These are phyloP conservation scores for Anableps anableps DNA, from an alignment of 2,797 vertebrate genomes.

Conservation along the genomic window DNA sequence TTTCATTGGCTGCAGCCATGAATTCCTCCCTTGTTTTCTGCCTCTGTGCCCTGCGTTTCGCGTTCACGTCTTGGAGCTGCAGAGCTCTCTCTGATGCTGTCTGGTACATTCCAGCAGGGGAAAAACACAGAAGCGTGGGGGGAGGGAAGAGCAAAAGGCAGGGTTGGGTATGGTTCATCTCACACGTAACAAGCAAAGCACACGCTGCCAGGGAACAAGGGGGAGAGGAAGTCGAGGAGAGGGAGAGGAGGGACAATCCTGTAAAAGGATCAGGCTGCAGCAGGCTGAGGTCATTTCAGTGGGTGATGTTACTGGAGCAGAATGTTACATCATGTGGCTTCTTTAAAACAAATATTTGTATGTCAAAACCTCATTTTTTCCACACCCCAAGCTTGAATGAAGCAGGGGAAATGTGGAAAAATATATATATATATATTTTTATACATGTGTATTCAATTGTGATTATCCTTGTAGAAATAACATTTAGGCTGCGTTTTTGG, in stretches of 20 bases:
- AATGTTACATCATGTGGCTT: constrained; percentile 56
- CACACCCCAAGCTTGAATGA: not conserved
- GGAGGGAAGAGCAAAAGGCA: constrained; percentile 33
- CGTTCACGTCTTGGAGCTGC: constrained; percentile 35
- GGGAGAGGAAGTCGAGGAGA: constrained; percentile 61
- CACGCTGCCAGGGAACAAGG: constrained; percentile 29
- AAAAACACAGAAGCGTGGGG: constrained; percentile 54
- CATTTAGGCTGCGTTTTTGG: not conserved
- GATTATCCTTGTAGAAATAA: not conserved
- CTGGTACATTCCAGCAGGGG: constrained; percentile 66
- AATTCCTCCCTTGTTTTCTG: constrained; percentile 49
- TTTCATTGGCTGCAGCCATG: constrained; percentile 43
- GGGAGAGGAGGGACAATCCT: constrained; percentile 56
- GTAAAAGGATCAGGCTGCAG: constrained; percentile 68
- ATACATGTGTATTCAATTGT: not conserved
- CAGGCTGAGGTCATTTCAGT: constrained; percentile 49
- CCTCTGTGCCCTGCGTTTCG: constrained; percentile 37
- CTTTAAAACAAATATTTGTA: not conserved
- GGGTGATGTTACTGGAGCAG: constrained; percentile 54
- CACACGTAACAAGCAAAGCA: constrained; percentile 49
- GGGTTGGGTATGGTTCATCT: constrained; percentile 25
- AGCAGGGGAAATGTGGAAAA: not conserved
- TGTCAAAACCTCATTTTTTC: not conserved
- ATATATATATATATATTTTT: no score
- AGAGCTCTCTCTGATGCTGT: constrained; percentile 31